A percentile compares a stretch with the other conserved stretches of the same genome.
These are phyloP conservation scores for Heterodera filipjevi DNA, from an alignment of 2,888 invertebrate genomes.

Conservation along the genomic window DNA sequence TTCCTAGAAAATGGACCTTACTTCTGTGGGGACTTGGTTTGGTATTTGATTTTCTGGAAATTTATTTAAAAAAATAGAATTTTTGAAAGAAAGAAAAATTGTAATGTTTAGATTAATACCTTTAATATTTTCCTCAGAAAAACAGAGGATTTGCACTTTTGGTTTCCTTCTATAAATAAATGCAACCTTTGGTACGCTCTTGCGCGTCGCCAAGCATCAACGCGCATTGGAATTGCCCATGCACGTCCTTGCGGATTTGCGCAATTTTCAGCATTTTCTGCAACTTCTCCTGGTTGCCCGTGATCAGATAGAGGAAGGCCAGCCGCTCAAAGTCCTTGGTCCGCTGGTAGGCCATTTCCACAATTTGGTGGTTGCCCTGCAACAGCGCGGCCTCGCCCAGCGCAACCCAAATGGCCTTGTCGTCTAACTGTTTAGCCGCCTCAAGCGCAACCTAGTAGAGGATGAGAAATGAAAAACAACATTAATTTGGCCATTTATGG, in stretches of 20 bases:
- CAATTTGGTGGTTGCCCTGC: constrained; percentile 76
- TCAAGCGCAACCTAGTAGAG: constrained; percentile 81
- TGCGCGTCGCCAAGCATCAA: constrained; percentile 86
- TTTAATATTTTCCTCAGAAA: too few species aligned
- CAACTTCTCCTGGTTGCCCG: constrained; percentile 94
- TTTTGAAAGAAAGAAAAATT: too few species aligned
- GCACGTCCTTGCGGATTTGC: constrained; percentile 93
- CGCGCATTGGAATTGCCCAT: constrained; percentile 94
- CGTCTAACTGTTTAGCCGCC: constrained; percentile 86
- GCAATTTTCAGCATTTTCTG: constrained; percentile 99
- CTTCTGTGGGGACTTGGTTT: too few species aligned
- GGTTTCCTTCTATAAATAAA: too few species aligned
- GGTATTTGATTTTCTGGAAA: too few species aligned
- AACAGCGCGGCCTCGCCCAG: constrained; percentile 88
- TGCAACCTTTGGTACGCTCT: constrained; percentile 77
- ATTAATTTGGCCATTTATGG: too few species aligned
- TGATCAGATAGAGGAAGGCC: constrained; percentile 90
- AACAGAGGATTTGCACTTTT: too few species aligned
- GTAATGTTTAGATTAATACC: too few species aligned
- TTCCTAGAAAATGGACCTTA: too few species aligned
- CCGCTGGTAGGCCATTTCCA: constrained; percentile 99
- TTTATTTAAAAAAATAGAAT: too few species aligned
- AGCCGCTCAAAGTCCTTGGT: constrained; percentile 99
- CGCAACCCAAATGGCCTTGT: constrained; percentile 91
- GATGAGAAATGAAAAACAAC: constrained; percentile 28